Evolutionary conservation across 2,888 invertebrate genomes (phyloP), one percentile per base, ranked within the genome.

Genomic region (Phrixothrix hirtus): DNA sequence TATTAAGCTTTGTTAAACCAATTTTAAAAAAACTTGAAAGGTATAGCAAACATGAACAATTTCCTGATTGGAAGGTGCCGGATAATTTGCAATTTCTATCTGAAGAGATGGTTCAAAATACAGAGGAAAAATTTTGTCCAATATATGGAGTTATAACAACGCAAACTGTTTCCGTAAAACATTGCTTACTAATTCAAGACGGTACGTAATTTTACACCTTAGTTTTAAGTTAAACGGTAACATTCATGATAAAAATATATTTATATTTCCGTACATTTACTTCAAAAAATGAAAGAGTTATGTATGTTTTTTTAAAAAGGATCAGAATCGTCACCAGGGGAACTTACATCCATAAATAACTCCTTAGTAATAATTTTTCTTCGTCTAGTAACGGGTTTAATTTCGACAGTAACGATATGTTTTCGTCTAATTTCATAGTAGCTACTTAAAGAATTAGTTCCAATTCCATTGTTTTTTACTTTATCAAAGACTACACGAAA

Each of bases 11-110:
- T 45, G 81, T 84, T 44, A 81, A 80, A 12, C 79, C 85, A 0
- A 80, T 88, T 2, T 73, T 88, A 2, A 82, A 81, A 4, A 82
- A 88, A 35, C 77, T 89, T 57, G 85, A 87, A 64, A 78, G 77
- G 54, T 86, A 76, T 69, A 77, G 81, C 11, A 82, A 82, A 62
- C 77, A 81, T 21, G 79, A 78, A 58, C 70, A 78, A 4, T 75
- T 82, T 0, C 27, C 45, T 5, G 66, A 67, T 34, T 36, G 72
- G 37, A 68, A 66, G 37, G 64, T 78, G 37, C 76, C 78, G 1
- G 79, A 79, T 49, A 77, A 77, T 12, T 67, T 83, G 30, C 79
- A 81, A 57, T 83, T 83, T 68, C 66, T 83, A 16, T 77, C 80
- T 0, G 78, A 80, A 57, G 80, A 83, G 59, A 73, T 75, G 16